phyloP scores from a whole-genome alignment of 2,797 vertebrate genomes.

The Graptemys geographica region DNA sequence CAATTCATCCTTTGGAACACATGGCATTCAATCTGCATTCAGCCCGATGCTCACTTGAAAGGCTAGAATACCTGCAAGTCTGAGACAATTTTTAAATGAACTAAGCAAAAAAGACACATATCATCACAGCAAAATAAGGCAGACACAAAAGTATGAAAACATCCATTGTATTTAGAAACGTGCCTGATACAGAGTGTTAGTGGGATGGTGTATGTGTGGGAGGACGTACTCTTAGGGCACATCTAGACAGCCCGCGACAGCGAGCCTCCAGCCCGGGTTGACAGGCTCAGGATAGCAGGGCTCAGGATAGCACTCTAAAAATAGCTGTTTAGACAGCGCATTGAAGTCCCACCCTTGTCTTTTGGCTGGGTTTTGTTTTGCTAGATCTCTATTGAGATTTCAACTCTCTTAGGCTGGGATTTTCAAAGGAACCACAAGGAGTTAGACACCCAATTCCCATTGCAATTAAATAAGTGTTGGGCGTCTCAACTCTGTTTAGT shows the following conservation, averaged over 20 bases:
- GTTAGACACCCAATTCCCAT: neutral
- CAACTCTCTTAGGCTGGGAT: neutral
- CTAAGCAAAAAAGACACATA: neutral
- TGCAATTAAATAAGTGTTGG: neutral
- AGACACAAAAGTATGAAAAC: neutral
- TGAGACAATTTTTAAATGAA: neutral
- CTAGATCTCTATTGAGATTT: neutral
- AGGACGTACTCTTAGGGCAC: neutral
- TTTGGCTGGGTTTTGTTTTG: neutral
- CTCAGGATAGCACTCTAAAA: neutral
- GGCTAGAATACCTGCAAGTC: neutral
- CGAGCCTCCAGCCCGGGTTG: too few relatives aligned
- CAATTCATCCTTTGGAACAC: neutral
- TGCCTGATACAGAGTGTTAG: neutral
- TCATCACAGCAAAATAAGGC: neutral
- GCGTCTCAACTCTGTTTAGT: too few relatives aligned
- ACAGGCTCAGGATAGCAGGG: neutral
- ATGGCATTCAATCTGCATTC: neutral
- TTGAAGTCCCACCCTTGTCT: neutral
- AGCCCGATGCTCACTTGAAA: neutral
- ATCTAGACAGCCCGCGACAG: neutral
- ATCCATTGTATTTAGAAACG: neutral
- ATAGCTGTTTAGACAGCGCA: neutral
- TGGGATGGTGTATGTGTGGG: neutral
- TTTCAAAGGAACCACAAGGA: neutral